These are phyloP conservation scores for Pheosia tremula DNA, from an alignment of 2,888 invertebrate species.

Conservation along the genomic window DNA sequence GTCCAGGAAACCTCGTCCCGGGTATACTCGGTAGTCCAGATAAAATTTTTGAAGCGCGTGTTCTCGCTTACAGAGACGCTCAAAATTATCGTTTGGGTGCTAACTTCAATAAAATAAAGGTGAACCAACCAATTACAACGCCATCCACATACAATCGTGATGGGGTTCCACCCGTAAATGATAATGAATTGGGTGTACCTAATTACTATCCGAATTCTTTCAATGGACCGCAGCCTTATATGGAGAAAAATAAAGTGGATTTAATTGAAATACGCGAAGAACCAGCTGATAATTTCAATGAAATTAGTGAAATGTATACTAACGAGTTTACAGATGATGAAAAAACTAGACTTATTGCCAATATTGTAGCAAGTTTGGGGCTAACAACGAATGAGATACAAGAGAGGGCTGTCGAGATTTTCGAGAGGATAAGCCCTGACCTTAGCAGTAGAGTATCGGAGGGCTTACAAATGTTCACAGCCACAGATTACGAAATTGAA, in stretches of 20 bases:
- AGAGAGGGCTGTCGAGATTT: slow-evolving; percentile 13
- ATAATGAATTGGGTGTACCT: neutral
- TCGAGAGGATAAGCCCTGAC: slow-evolving; percentile 12
- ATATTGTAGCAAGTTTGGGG: slow-evolving; percentile 90
- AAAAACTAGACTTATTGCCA: slow-evolving; percentile 90
- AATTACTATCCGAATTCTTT: slow-evolving; percentile 3
- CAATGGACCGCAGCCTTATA: neutral
- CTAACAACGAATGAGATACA: slow-evolving; percentile 87
- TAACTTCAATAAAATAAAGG: slow-evolving; percentile 94
- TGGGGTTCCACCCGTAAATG: neutral
- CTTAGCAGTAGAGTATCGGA: slow-evolving; percentile 13
- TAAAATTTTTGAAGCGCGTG: slow-evolving; percentile 92
- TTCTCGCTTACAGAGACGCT: slow-evolving; percentile 94
- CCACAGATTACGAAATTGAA: neutral
- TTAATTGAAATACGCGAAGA: slow-evolving; percentile 77
- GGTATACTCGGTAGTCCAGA: slow-evolving; percentile 96
- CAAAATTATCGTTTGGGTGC: slow-evolving; percentile 93
- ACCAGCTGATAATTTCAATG: slow-evolving; percentile 93
- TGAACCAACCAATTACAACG: slow-evolving; percentile 93
- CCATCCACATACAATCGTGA: neutral
- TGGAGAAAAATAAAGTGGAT: neutral
- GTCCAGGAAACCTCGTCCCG: slow-evolving; percentile 93
- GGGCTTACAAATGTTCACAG: slow-evolving; percentile 6
- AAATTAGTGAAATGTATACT: slow-evolving; percentile 90
- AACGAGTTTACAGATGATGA: slow-evolving; percentile 89